These are phyloP conservation scores for Tinea trinotella DNA, from an alignment of 2,888 invertebrate genomes.

Conservation along the genomic window DNA sequence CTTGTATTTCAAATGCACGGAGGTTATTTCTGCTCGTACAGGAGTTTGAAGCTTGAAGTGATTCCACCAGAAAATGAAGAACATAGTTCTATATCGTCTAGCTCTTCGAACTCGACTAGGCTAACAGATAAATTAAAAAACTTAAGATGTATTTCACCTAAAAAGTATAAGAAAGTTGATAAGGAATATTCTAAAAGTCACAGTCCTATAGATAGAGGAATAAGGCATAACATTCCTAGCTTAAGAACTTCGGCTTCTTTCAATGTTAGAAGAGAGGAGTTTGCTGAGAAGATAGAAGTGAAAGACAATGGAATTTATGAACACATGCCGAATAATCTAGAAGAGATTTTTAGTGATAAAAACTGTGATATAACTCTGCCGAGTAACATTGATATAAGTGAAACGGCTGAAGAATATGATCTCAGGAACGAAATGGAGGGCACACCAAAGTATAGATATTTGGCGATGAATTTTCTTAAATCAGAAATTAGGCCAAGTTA, in stretches of 20 bases:
- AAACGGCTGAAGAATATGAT: conserved; percentile 62
- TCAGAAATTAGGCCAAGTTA: conserved; percentile 82
- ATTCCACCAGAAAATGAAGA: conserved; percentile 62
- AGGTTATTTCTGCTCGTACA: conserved; percentile 83
- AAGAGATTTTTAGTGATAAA: conserved; percentile 39
- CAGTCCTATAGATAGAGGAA: conserved; percentile 55
- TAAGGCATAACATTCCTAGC: conserved; percentile 50
- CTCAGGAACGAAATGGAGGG: conserved; percentile 49
- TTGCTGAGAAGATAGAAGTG: conserved; percentile 21
- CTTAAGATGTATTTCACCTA: conserved; percentile 56
- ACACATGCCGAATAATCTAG: conserved; percentile 55
- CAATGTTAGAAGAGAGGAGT: conserved; percentile 36
- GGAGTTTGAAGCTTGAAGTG: conserved; percentile 62
- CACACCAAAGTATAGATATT: conserved; percentile 54
- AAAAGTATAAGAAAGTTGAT: conserved; percentile 41
- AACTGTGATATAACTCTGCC: conserved; percentile 42
- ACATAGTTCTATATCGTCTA: conserved; percentile 54
- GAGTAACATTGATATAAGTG: conserved; percentile 58
- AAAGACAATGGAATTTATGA: conserved; percentile 55
- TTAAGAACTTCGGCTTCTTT: conserved; percentile 46
- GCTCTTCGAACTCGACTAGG: conserved; percentile 53
- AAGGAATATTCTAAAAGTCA: conserved; percentile 64
- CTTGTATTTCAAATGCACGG: conserved; percentile 91
- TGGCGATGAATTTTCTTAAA: conserved; percentile 65
- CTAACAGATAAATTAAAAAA: conserved; percentile 40